phyloP scores from a whole-genome alignment of 2,888 invertebrate species.

The Callinectes sapidus region DNA sequence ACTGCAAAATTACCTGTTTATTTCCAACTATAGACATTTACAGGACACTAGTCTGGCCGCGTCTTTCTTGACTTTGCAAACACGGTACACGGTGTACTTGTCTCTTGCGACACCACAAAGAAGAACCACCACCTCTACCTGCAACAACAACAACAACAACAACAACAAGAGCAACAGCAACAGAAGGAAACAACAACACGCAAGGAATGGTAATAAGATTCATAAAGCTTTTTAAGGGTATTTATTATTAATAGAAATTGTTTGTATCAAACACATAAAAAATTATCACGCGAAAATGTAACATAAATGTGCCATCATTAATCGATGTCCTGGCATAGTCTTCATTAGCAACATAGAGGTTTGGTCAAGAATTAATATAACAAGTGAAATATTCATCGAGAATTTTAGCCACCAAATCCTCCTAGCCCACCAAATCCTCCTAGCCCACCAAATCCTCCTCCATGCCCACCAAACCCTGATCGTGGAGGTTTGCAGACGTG shows the following conservation, averaged over 20 bases:
- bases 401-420: background rate
- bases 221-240: background rate
- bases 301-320: background rate
- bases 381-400: background rate
- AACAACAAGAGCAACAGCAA: no score
- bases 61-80: background rate
- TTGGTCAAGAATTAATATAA: background rate
- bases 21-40: background rate
- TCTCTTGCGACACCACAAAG: background rate
- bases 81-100: background rate
- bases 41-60: background rate
- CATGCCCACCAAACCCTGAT: background rate
- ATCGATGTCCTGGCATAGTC: background rate
- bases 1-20: background rate
- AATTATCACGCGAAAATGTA: background rate
- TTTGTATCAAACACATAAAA: background rate
- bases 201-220: background rate
- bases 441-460: background rate
- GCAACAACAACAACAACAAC: no score
- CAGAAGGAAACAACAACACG: background rate
- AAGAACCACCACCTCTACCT: background rate
- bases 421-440: background rate
- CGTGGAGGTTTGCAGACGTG: background rate
- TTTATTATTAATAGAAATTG: background rate
- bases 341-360: background rate